phyloP scores from a whole-genome alignment of 2,888 invertebrate species.

The Phengaris alcon region DNA sequence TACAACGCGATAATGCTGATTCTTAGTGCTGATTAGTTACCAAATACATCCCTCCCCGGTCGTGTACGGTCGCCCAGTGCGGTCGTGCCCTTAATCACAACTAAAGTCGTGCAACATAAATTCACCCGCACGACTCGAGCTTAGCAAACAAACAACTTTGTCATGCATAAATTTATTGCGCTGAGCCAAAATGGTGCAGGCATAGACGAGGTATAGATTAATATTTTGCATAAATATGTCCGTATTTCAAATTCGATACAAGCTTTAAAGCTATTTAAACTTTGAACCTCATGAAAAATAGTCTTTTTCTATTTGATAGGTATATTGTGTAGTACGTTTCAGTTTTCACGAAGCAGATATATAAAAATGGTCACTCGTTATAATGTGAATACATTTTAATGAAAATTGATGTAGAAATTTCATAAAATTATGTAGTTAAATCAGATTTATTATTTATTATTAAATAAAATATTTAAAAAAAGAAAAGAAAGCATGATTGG shows the following conservation, averaged over 20 bases:
- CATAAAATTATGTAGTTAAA: not conserved
- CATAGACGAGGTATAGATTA: not conserved
- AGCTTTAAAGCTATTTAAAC: not conserved
- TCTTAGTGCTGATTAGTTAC: not conserved
- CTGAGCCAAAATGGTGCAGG: not conserved
- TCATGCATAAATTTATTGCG: slow-evolving; percentile 9
- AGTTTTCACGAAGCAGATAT: not conserved
- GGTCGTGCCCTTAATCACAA: not conserved
- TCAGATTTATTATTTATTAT: not conserved
- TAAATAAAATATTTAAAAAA: not conserved
- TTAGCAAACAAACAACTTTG: slow-evolving; percentile 3
- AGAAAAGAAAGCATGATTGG: not conserved
- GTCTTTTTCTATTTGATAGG: too few species aligned
- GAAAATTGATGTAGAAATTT: not conserved
- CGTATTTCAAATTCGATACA: not conserved
- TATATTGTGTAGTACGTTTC: not conserved
- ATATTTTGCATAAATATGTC: not conserved
- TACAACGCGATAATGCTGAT: too few species aligned
- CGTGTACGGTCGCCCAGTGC: not conserved
- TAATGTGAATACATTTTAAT: not conserved
- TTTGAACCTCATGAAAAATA: too few species aligned
- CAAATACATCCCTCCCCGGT: not conserved
- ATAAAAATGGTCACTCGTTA: not conserved
- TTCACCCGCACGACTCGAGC: not conserved
- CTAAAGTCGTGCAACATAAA: slow-evolving; percentile 4